Conservation (phyloP, 2,797 vertebrate genomes). For the Eupleurogrammus muticus region DNA sequence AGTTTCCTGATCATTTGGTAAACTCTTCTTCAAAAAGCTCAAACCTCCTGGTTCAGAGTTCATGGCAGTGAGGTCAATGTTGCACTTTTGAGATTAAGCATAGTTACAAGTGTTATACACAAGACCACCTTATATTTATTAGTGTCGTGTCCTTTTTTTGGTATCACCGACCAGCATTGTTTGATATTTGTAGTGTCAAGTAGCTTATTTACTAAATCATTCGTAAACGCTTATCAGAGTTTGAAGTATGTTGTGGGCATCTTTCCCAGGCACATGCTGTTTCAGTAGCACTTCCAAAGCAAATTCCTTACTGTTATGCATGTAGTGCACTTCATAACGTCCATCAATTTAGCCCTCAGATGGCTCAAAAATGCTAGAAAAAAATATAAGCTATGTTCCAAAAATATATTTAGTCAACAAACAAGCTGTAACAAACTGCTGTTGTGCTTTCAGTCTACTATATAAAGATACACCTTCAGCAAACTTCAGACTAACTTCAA, state of each 20-base stretch:
- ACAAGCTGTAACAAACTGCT: background rate
- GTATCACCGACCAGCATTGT: background rate
- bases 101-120: background rate
- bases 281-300: constrained; percentile 1
- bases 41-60: background rate
- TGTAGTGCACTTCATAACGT: constrained; percentile 7
- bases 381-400: constrained; percentile 41
- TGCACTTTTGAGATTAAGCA: background rate
- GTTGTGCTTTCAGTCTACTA: background rate
- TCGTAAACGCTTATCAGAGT: background rate
- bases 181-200: background rate
- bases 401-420: constrained; percentile 38
- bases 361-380: constrained; percentile 19
- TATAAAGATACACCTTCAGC: background rate
- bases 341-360: background rate
- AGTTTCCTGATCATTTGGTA: background rate
- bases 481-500: background rate
- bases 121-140: background rate
- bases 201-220: background rate
- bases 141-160: background rate
- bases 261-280: background rate
- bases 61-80: background rate
- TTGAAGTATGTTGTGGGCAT: background rate
- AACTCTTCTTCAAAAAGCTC: background rate
- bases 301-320: background rate